These are phyloP conservation scores for Aphelocoma californica DNA, from an alignment of 2,797 vertebrate genomes.

Conservation along the genomic window DNA sequence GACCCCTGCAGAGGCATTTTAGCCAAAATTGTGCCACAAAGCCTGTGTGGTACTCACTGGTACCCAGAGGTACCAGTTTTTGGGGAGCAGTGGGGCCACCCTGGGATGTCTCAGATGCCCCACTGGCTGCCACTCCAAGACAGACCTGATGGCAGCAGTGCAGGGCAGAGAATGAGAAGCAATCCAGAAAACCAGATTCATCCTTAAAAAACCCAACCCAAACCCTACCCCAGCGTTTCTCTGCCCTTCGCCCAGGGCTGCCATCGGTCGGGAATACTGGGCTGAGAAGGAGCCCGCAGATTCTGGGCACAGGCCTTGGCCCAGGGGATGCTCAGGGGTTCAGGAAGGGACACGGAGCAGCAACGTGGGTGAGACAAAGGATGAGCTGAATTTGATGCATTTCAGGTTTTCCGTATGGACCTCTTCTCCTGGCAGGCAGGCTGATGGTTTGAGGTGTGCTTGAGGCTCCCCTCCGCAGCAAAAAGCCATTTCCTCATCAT, in stretches of 20 bases:
- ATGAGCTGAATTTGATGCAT: not conserved
- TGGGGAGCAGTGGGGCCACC: not conserved
- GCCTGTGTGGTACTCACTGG: fast-evolving
- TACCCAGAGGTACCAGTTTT: fast-evolving
- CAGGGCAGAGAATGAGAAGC: not conserved
- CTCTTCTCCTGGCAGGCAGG: not conserved
- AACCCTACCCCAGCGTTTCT: fast-evolving
- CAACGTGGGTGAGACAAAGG: fast-evolving
- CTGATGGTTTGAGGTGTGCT: fast-evolving
- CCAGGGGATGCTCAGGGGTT: fast-evolving
- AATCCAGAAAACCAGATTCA: not conserved
- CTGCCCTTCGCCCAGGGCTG: not conserved
- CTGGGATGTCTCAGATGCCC: fast-evolving
- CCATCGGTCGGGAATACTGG: fast-evolving
- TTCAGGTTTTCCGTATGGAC: fast-evolving
- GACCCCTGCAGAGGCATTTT: fast-evolving
- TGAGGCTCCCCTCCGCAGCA: not conserved
- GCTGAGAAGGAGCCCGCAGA: fast-evolving
- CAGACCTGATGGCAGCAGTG: constrained; percentile 19
- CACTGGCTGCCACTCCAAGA: not conserved
- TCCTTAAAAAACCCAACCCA: not conserved
- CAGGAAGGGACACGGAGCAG: fast-evolving
- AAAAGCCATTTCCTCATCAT: not conserved
- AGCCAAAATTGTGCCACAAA: not conserved
- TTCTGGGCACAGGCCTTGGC: not conserved